Conservation (phyloP, 2,888 invertebrate species). For the Coleophora flavipennella region DNA sequence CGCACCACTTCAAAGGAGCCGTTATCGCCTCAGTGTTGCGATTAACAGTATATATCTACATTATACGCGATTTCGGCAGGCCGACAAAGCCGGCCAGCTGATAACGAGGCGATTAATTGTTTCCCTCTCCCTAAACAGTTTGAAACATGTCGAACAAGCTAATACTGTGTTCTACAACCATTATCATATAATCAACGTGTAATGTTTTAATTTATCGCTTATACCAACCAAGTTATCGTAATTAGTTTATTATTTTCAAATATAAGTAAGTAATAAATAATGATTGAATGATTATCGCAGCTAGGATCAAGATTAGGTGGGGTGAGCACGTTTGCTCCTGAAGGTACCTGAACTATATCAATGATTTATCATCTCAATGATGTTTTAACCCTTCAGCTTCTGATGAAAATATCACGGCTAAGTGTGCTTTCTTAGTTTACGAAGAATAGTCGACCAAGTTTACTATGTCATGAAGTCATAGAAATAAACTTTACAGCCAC, state of each 20-base stretch:
- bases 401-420: too few species aligned
- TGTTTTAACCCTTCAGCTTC: too few species aligned
- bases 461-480: too few species aligned
- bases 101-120: constrained; percentile 62
- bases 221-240: constrained; percentile 33
- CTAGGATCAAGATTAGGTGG: too few species aligned
- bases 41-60: constrained; percentile 56
- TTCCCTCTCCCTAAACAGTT: constrained; percentile 46
- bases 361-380: too few species aligned
- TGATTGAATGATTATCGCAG: too few species aligned
- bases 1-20: constrained; percentile 60
- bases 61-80: constrained; percentile 62
- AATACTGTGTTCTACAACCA: constrained; percentile 7
- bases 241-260: constrained; percentile 22
- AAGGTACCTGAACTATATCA: too few species aligned
- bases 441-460: too few species aligned
- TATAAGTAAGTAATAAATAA: constrained; percentile 7
- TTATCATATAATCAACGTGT: constrained; percentile 31
- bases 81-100: constrained; percentile 57
- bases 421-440: too few species aligned
- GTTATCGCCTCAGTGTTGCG: constrained; percentile 45
- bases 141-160: constrained; percentile 48
- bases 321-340: too few species aligned
- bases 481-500: too few species aligned
- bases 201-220: constrained; percentile 22